Base-by-base conservation (phyloP, 2,113 vertebrate species). In the Numenius arquata region DNA sequence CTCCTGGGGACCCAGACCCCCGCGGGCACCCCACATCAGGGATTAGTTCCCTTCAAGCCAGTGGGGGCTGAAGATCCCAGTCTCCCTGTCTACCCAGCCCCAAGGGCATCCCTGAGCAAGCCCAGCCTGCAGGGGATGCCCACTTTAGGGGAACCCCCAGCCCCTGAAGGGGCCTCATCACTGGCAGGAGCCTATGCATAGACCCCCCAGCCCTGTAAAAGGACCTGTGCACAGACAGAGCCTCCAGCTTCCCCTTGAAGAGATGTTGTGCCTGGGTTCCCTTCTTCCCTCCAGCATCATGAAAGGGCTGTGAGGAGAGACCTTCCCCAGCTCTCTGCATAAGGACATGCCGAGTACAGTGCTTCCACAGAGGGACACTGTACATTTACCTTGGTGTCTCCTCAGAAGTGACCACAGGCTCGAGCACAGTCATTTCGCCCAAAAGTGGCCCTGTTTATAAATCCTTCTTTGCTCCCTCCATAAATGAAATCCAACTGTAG, bases 341-440 rank as follows among this genome's bases (percentile, higher is more conserved):
- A 29, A 43, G 43, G 25, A 67, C 15, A 50, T 30, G 16, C 41
- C 0, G 0, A 58, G 34, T 36, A 36, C 30, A 61, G 48, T 0
- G 2, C 29, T 90, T 92, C 56, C 55, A 34, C 22, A 15, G 32
- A 56, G 52, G 32, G 25, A 41, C 43, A 76, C 16, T 17, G 0
- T 45, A 4, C 32, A 16, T 71, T 75, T 85, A n/a, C 36, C 22
- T 36, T 38, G 32, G 30, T 81, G 29, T 71, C 22, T 63, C 21
- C 50, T 68, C 77, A 47, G n/a, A 78, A 27, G 12, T 14, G 45
- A 66, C 32, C 23, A 40, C 30, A 74, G 81, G 5, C 67, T 93
- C 22, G 56, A 80, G 27, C 21, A 25, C 25, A 12, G 10, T 16
- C 34, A 38, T 36, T 40, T 18, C 19, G 8, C 9, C 4, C 5